Conservation (phyloP, 2,888 invertebrate species). For the Ischnura elegans region DNA sequence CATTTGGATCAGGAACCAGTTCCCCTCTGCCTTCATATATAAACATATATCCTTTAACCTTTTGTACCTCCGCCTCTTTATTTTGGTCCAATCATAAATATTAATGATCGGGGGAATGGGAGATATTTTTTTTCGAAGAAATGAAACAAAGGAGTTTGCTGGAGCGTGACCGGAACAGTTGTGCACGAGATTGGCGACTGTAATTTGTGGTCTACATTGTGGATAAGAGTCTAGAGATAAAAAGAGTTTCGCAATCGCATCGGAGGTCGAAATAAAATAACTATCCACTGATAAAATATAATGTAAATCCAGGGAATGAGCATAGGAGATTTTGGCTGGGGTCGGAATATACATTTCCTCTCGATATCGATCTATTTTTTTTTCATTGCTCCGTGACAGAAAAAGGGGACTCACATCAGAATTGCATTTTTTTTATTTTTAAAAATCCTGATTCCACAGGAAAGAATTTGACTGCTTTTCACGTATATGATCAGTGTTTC, state of each 20-base stretch:
- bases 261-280: not conserved
- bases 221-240: not conserved
- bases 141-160: too few relatives aligned
- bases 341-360: not conserved
- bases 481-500: not conserved
- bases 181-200: not conserved
- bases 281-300: not conserved
- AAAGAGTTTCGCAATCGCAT: not conserved
- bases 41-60: not conserved
- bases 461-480: not conserved
- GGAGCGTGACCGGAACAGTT: not conserved
- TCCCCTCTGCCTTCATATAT: too few relatives aligned
- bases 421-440: too few relatives aligned
- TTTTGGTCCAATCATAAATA: slow-evolving; percentile 54
- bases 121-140: not conserved
- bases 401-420: too few relatives aligned
- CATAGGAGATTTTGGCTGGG: not conserved
- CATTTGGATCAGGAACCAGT: not conserved
- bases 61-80: not conserved
- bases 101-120: slow-evolving; percentile 40
- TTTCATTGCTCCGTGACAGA: not conserved
- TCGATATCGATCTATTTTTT: not conserved
- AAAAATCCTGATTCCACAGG: not conserved
- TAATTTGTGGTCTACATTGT: not conserved
- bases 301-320: not conserved